Base-by-base conservation (phyloP, 2,797 vertebrate genomes). In the Pitangus sulphuratus region DNA sequence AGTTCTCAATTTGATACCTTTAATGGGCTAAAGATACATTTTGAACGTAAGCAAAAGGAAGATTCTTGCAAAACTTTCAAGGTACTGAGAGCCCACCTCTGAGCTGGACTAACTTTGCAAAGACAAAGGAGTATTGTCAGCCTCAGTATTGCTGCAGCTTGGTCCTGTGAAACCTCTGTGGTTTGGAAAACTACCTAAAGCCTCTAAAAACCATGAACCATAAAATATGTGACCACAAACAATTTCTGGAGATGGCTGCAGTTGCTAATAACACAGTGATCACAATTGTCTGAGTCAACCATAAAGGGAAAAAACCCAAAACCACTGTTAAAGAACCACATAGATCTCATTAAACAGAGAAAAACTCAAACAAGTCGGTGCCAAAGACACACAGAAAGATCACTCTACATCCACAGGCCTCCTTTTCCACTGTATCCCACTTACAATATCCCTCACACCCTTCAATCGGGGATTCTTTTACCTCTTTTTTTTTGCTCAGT, bases 121-220 rank as follows among this genome's bases (percentile, higher is more conserved):
- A 18, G 37, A 11, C 22, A 57, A 28, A 24, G 24, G 35, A 79
- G 13, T 4, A 37, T 25, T 44, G 39, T 39, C 58, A 26, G 31
- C 26, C 78, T 22, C 74, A 64, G 1, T n/a, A 65, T 10, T 54
- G 21, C 21, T 61, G 2, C 13, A 68, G 37, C 9, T 30, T 22
- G 17, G 21, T 42, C 47, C 45, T n/a, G 5, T 12, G 39, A 84
- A 70, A 37, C 42, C 26, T 51, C 42, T 64, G 37, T 28, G 50
- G 47, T n/a, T 81, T 88, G 44, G 54, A 77, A 82, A 90, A 66
- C 51, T 15, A 54, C 12, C 70, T 75, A 24, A 79, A 80, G 56
- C 31, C 44, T 71, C 72, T 61, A 18, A 75, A 80, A 69, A 4
- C 9, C 31, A 9, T 15, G 8, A 76, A 47, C 7, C n/a, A 75